A percentile compares a stretch with the other conserved stretches of the same genome.
Evolutionary conservation across 1,140 invertebrate genomes (phyloP).

Genomic region (Drosophila mayri): DNA sequence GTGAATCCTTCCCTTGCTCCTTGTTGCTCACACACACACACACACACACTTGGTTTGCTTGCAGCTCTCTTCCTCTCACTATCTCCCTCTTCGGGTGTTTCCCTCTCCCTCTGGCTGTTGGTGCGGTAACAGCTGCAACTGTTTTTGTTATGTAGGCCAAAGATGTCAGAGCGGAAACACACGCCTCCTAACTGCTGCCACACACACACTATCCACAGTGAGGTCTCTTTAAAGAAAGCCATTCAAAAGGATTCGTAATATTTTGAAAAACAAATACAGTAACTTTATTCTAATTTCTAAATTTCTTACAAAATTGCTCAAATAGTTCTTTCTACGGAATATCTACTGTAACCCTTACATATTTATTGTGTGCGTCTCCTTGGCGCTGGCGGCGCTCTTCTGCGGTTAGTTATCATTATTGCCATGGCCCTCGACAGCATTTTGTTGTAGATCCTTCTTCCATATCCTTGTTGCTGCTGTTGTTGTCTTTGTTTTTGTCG

Average conservation of each 20-base stretch:
- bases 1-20: conserved; percentile 20
- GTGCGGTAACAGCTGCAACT: conserved; percentile 73
- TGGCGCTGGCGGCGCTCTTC: conserved; percentile 60
- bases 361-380: conserved; percentile 24
- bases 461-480: conserved; percentile 25
- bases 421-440: conserved; percentile 59
- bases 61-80: conserved; percentile 3
- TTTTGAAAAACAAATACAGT: neutral
- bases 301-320: neutral
- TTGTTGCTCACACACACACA: neutral
- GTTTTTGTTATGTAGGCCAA: conserved; percentile 81
- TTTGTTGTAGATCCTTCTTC: conserved; percentile 54
- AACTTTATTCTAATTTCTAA: neutral
- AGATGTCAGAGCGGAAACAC: conserved; percentile 53
- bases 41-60: conserved; percentile 3
- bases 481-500: conserved; percentile 55
- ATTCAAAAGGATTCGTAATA: neutral
- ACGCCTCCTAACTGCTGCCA: conserved; percentile 37
- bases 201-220: conserved; percentile 11
- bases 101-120: conserved; percentile 3
- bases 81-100: neutral
- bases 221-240: neutral
- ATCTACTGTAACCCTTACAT: neutral
- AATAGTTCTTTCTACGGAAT: neutral
- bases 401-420: conserved; percentile 80